phyloP scores from a whole-genome alignment of 2,888 invertebrate genomes.

The Mamestra brassicae region DNA sequence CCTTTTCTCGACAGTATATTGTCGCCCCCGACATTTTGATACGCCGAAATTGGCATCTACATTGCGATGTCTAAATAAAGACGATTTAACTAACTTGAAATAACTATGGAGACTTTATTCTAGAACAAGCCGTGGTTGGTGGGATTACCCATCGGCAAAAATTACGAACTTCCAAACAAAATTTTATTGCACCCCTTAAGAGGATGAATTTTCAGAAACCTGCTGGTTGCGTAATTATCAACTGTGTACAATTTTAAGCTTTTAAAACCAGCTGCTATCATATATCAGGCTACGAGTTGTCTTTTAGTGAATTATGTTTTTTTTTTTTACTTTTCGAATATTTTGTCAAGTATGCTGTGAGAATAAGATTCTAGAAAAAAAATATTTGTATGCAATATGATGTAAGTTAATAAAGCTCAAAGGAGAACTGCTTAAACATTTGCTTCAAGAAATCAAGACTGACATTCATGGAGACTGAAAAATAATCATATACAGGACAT shows the following conservation, averaged over 20 bases:
- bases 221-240: too few relatives aligned
- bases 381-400: not conserved
- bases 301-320: too few relatives aligned
- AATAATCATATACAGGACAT: not conserved
- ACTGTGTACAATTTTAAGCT: too few relatives aligned
- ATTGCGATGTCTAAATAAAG: conserved; percentile 49
- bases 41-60: conserved; percentile 44
- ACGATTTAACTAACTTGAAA: conserved; percentile 14
- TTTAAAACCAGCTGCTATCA: too few relatives aligned
- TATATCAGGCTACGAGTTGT: too few relatives aligned
- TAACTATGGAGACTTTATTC: conserved; percentile 9
- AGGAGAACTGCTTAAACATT: not conserved
- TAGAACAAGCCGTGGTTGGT: not conserved
- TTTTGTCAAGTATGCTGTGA: not conserved
- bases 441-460: not conserved
- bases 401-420: not conserved
- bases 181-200: too few relatives aligned
- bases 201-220: too few relatives aligned
- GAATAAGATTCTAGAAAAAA: conserved; percentile 2
- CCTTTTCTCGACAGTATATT: conserved; percentile 53
- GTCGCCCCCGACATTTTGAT: conserved; percentile 57
- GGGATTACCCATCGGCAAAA: not conserved
- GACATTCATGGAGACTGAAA: conserved; percentile 5
- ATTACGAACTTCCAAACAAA: not conserved
- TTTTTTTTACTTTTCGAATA: too few relatives aligned